Evolutionary conservation across 2,113 vertebrate genomes (phyloP).

Genomic region (Lasiurus borealis): DNA sequence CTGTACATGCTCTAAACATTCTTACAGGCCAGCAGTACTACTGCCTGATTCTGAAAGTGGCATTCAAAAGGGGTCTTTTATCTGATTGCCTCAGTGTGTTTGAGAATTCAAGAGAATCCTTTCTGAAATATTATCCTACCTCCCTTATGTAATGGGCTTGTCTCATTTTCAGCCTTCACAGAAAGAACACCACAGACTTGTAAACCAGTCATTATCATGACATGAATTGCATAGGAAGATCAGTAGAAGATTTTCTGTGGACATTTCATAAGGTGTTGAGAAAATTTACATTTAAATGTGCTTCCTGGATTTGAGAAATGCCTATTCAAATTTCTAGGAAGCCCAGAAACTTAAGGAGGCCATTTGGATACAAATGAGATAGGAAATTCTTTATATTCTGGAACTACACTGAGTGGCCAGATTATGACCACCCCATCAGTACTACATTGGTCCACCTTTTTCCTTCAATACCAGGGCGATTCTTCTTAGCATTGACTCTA

Average conservation of each 20-base stretch:
- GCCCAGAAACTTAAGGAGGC: neutral
- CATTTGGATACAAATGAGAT: neutral
- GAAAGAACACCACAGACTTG: slow-evolving; percentile 19
- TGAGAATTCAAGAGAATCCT: neutral
- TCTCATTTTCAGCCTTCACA: neutral
- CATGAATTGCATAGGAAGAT: slow-evolving; percentile 8
- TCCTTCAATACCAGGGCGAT: no score
- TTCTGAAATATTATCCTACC: slow-evolving; percentile 10
- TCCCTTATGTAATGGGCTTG: neutral
- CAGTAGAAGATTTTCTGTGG: slow-evolving; percentile 24
- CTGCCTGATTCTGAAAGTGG: slow-evolving; percentile 39
- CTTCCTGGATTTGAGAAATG: slow-evolving; percentile 13
- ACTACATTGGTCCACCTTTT: no score
- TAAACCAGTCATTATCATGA: slow-evolving; percentile 25
- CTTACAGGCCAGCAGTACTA: neutral
- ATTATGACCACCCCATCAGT: no score
- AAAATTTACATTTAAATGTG: slow-evolving; percentile 35
- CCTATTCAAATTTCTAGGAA: neutral
- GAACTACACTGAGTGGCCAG: neutral
- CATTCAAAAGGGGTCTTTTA: neutral
- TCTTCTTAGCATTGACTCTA: no score
- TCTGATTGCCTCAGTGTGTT: neutral
- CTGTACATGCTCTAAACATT: neutral
- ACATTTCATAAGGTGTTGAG: slow-evolving; percentile 31
- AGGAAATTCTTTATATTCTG: neutral